phyloP scores from a whole-genome alignment of 1,140 invertebrate genomes.

The Caenorhabditis briggsae region DNA sequence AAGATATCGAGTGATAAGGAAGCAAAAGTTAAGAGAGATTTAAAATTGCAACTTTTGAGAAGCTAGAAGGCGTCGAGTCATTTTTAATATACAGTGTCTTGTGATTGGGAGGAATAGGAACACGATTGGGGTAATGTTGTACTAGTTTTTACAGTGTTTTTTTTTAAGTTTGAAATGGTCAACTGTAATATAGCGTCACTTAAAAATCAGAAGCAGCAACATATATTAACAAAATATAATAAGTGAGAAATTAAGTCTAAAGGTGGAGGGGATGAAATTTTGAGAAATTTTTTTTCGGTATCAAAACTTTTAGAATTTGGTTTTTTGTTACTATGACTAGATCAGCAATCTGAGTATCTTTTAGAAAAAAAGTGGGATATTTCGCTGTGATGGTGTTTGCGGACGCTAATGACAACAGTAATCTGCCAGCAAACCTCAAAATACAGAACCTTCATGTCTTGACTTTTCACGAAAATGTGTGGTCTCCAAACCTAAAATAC shows the following conservation, averaged over 20 bases:
- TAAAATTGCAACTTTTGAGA: too few relatives aligned
- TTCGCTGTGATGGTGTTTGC: neutral
- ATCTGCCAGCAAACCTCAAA: too few relatives aligned
- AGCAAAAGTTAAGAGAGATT: too few relatives aligned
- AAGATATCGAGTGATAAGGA: neutral
- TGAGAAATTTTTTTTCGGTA: too few relatives aligned
- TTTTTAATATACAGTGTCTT: neutral
- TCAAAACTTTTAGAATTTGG: too few relatives aligned
- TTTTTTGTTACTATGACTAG: too few relatives aligned
- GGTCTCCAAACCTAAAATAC: neutral
- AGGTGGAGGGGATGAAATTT: too few relatives aligned
- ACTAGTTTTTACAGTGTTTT: constrained; percentile 6
- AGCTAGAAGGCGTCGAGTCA: neutral
- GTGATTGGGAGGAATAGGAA: neutral
- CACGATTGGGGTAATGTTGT: neutral
- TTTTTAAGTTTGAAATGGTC: neutral
- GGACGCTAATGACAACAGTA: neutral
- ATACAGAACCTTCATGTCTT: too few relatives aligned
- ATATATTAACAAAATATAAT: neutral
- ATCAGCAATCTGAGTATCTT: too few relatives aligned
- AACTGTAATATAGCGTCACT: neutral
- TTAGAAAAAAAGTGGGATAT: too few relatives aligned
- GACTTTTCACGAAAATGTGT: too few relatives aligned
- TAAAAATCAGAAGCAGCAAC: neutral
- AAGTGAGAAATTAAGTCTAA: too few relatives aligned